Percentiles rank a stretch among this genome's conserved stretches.
These are phyloP conservation scores for Bufo gargarizans DNA, from an alignment of 2,113 vertebrate species.

Conservation along the genomic window DNA sequence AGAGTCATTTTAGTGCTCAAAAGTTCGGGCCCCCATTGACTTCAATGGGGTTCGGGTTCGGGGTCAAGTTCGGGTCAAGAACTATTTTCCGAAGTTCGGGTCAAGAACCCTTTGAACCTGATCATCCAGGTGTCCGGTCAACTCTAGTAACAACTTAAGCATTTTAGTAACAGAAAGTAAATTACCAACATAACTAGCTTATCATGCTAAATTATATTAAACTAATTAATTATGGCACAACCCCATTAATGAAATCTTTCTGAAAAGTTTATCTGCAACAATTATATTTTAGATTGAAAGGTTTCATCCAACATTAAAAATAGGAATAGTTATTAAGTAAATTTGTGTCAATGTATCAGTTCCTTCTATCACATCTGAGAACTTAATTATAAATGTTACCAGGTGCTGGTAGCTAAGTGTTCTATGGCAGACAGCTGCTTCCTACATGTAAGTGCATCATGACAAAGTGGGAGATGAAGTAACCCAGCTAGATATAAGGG, in stretches of 20 bases:
- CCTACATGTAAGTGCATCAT: slow-evolving; percentile 1
- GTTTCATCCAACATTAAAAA: neutral
- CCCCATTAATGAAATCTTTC: neutral
- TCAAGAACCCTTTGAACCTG: no score
- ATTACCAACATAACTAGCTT: no score
- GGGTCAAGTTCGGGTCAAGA: no score
- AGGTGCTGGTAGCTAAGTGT: neutral
- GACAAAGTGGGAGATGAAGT: neutral
- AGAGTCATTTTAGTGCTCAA: no score
- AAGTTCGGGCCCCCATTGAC: no score
- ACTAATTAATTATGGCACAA: neutral
- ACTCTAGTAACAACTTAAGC: no score
- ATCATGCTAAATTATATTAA: no score
- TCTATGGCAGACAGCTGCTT: slow-evolving; percentile 4
- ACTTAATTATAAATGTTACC: slow-evolving; percentile 26
- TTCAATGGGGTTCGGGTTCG: no score
- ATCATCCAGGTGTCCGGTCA: no score
- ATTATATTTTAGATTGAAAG: neutral
- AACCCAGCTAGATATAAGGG: neutral
- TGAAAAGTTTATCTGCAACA: neutral
- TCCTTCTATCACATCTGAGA: slow-evolving; percentile 1
- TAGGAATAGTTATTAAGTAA: neutral
- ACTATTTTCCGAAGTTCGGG: no score
- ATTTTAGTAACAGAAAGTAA: no score
- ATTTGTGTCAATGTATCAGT: neutral